Evolutionary conservation across 2,113 vertebrate genomes (phyloP), one percentile per base, ranked within the genome.

Genomic region (Pomatostomus ruficeps): DNA sequence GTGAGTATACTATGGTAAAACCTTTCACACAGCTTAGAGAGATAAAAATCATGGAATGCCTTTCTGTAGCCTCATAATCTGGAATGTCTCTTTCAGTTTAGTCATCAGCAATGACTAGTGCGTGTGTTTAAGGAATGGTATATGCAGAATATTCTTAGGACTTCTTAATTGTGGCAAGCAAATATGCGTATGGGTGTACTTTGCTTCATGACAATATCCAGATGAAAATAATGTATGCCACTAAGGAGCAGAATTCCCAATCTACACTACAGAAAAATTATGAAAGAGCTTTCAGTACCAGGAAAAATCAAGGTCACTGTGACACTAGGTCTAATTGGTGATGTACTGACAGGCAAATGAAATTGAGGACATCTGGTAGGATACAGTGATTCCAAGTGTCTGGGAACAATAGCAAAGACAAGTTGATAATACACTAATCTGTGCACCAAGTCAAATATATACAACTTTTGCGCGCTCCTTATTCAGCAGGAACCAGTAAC

Each of bases 1-100:
- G 99, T 99, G 97, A 98, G 97, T 98, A 98, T 57, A 31, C 58
- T 51, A 3, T 0, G 7, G 6, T 59, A 33, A 88, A 65, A 83
- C 7, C 8, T 63, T 87, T 55, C 67, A 29, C 23, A 17, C 19
- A 17, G 8, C 29, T 79, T 68, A 9, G 3, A 70, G 36, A 77
- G 20, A 54, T 8, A 68, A 82, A 88, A 68, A 28, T 51, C 24
- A 15, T 45, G 14, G 26, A 20, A 2, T 62, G 7, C 61, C 9
- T 19, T 55, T 91, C 54, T 42, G 1, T 55, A 90, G 51, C 26
- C 21, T 66, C 16, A 2, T 70, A 51, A 59, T 80, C 40, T 57
- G 36, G 33, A 81, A 68, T 6, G 3, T 76, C 19, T 82, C 1
- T 5, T 49, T 85, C 19, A 23, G 1, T 89, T 79, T 57, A 57